Evolutionary conservation across 2,888 invertebrate genomes (phyloP), one percentile per base, ranked within the genome.

Genomic region (Gnatocerus cornutus): DNA sequence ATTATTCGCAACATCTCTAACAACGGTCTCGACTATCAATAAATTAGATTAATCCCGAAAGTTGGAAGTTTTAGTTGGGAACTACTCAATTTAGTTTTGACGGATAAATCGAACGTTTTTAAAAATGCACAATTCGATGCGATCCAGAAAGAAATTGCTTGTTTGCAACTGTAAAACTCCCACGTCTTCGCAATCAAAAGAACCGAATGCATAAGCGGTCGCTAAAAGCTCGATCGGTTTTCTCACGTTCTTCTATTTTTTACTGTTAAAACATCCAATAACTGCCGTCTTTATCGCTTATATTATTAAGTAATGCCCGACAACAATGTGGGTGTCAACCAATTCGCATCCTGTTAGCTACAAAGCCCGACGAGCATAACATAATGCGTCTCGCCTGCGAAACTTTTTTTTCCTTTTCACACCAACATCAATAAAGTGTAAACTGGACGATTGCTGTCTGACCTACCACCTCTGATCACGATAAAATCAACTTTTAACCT

Each of bases 401-500:
- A n/a, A 30, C 10, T 41, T 58, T 43, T 61, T 46, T 61, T 33
- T 37, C 48, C 16, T 12, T 61, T 61, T 50, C 45, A n/a, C 50
- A 48, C 48, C 29, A 14, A 3, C 58, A 43, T 45, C 45, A 45
- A 45, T 58, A 61, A 61, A 61, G 50, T 48, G 61, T 61, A 39
- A 61, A 61, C 48, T 61, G 50, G 61, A 61, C 61, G 61, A 61
- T 61, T 48, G 48, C 33, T 48, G 61, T 48, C 16, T 48, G 61
- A 61, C 61, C 61, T 61, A 37, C 48, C 30, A 61, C 61, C 61
- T 61, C 61, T 48, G 61, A 48, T 61, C 61, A 61, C 61, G 61
- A 61, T 61, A 61, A 50, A 61, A 46, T 37, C 61, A 61, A 48
- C 61, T 61, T 61, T 61, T 61, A 61, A 61, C 61, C 61, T 61